Percentiles rank a stretch among this genome's conserved stretches.
Conservation (phyloP, 2,113 vertebrate species). For the Pteronura brasiliensis region DNA sequence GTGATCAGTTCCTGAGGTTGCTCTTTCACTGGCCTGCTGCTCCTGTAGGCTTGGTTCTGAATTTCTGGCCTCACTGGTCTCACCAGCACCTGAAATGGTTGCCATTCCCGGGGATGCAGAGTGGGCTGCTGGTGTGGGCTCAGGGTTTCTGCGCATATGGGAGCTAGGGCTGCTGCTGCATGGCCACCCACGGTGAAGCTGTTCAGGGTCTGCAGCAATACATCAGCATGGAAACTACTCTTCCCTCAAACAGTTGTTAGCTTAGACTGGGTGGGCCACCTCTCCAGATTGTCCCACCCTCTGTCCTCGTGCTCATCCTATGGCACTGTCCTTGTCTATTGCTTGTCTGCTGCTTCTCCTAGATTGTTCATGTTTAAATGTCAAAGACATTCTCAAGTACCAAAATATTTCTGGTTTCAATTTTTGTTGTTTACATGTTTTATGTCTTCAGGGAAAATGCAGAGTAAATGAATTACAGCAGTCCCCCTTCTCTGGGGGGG, state of each 20-base stretch:
- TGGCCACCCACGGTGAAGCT: background rate
- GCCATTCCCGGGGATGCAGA: background rate
- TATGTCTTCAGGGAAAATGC: background rate
- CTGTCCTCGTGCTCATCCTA: background rate
- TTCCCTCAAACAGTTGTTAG: background rate
- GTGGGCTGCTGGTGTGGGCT: background rate
- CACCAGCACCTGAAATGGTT: background rate
- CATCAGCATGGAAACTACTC: background rate
- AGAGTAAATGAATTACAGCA: background rate
- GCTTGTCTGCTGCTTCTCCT: background rate
- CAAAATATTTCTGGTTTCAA: slow-evolving; percentile 36
- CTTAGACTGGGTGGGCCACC: background rate
- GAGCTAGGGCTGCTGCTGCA: background rate
- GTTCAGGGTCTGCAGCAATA: background rate
- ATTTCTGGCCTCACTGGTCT: background rate
- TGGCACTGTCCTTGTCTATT: background rate
- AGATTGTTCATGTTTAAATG: background rate
- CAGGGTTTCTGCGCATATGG: background rate
- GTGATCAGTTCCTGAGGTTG: background rate
- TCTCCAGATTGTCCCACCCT: background rate
- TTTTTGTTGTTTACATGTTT: background rate
- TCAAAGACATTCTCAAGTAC: background rate
- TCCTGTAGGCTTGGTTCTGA: background rate
- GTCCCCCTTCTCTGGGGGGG: background rate
- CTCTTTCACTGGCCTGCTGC: background rate